Conservation (phyloP, 1,140 invertebrate species). For the Diorhabda sublineata region DNA sequence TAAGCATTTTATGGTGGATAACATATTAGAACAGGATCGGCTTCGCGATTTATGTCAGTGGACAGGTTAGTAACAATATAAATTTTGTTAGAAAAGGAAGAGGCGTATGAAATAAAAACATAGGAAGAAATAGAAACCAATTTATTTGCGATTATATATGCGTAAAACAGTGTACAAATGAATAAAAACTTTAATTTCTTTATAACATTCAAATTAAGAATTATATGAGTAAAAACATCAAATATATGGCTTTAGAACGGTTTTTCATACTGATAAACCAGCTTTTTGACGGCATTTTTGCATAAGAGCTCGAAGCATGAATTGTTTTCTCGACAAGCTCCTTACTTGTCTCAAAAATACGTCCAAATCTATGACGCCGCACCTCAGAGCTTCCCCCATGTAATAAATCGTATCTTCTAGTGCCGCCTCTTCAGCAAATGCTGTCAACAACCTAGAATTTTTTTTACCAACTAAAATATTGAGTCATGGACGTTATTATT, state of each 20-base stretch:
- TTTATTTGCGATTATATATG: neutral
- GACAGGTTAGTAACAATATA: no score
- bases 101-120: no score
- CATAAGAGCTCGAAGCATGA: slow-evolving; percentile 91
- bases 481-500: neutral
- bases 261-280: slow-evolving; percentile 50
- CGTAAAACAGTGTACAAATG: neutral
- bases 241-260: neutral
- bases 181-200: neutral
- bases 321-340: slow-evolving; percentile 90
- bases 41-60: no score
- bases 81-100: no score
- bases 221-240: slow-evolving; percentile 15
- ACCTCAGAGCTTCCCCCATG: slow-evolving; percentile 91
- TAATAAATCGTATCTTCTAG: slow-evolving; percentile 98
- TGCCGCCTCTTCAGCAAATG: slow-evolving; percentile 96
- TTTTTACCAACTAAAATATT: neutral
- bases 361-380: slow-evolving; percentile 91
- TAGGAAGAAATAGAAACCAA: neutral
- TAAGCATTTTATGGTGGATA: no score
- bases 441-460: slow-evolving; percentile 74
- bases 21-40: no score
- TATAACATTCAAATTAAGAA: slow-evolving; percentile 6
- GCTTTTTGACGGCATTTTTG: slow-evolving; percentile 96
- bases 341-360: slow-evolving; percentile 96